Conservation (phyloP, 2,797 vertebrate species). For the Catamblyrhynchus diadema region DNA sequence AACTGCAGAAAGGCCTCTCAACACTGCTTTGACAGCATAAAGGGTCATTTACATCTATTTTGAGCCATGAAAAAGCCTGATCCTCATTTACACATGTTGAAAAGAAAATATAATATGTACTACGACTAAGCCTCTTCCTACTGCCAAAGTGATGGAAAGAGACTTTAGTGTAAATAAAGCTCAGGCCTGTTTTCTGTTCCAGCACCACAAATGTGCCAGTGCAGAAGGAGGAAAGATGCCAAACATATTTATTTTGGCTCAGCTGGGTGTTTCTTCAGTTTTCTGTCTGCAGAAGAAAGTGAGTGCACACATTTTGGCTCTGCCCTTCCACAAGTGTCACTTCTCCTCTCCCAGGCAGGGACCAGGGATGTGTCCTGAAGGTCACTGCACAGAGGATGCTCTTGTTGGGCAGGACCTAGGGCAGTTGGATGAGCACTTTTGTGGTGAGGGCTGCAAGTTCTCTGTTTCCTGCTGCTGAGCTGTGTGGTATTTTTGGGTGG, state of each 20-base stretch:
- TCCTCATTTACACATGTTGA: slow-evolving; percentile 29
- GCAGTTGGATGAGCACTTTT: slow-evolving; percentile 16
- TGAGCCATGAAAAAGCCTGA: slow-evolving; percentile 1
- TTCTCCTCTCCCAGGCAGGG: neutral
- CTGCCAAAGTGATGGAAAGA: slow-evolving; percentile 51
- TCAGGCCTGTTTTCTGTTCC: slow-evolving; percentile 17
- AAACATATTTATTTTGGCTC: slow-evolving; percentile 49
- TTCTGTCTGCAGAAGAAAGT: slow-evolving; percentile 23
- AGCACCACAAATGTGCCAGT: neutral
- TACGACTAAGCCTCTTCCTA: neutral
- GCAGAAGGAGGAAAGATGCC: slow-evolving; percentile 30
- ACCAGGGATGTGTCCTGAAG: neutral
- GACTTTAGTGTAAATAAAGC: slow-evolving; percentile 42
- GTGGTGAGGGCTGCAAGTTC: neutral
- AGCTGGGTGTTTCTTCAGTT: neutral
- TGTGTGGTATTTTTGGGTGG: no score
- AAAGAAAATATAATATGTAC: slow-evolving; percentile 42
- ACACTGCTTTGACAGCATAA: slow-evolving; percentile 19
- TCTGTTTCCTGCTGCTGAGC: neutral
- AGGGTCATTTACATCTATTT: slow-evolving; percentile 57
- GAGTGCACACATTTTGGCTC: neutral
- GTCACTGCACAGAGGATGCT: neutral
- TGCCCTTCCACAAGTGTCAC: neutral
- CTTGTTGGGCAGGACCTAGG: neutral
- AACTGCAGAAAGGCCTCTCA: slow-evolving; percentile 13